Evolutionary conservation across 2,113 vertebrate genomes (phyloP), one percentile per base, ranked within the genome.

Genomic region (Brachyhypopomus gauderio): DNA sequence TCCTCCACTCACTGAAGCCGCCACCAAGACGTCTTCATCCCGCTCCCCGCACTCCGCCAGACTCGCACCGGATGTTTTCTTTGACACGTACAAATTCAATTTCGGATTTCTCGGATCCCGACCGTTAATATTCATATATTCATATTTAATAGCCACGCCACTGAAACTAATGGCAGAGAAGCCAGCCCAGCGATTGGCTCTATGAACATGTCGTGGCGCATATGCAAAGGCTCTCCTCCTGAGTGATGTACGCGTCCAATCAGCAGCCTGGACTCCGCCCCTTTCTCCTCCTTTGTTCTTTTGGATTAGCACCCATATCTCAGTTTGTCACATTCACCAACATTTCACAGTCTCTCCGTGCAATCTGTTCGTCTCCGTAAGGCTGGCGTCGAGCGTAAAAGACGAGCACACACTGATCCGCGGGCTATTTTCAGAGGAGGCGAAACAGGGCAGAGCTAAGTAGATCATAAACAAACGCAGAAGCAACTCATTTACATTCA

Each of bases 291-390:
- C 27, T 22, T 16, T 70, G 58, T 59, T 69, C 66, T 30, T 58
- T 62, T 69, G 58, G 34, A 80, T 74, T 66, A 59, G 55, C 71
- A 52, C 45, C 45, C 45, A 14, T 52, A 52, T 52, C 45, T 52
- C 45, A 41, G 71, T 58, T 25, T 80, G 70, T 56, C 71, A 80
- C 30, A 1, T 80, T 48, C n/a, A 9, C 34, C 0, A 11, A 12
- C n/a, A 70, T 41, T 70, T 38, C 9, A 38, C 36, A 66, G 63
- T 80, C 58, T 55, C 22, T 9, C 38, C n/a, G 16, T 63, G 63
- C 78, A 80, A 80, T 80, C 71, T 80, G 71, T 67, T 80, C 38
- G 41, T 6, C 45, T 16, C 59, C 0, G 41, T 2, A 25, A 66
- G 25, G 25, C 34, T 38, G 64, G 30, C 36, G 9, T 3, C 7